These are phyloP conservation scores for Dynastes maya DNA, from an alignment of 2,888 invertebrate genomes.

Conservation along the genomic window DNA sequence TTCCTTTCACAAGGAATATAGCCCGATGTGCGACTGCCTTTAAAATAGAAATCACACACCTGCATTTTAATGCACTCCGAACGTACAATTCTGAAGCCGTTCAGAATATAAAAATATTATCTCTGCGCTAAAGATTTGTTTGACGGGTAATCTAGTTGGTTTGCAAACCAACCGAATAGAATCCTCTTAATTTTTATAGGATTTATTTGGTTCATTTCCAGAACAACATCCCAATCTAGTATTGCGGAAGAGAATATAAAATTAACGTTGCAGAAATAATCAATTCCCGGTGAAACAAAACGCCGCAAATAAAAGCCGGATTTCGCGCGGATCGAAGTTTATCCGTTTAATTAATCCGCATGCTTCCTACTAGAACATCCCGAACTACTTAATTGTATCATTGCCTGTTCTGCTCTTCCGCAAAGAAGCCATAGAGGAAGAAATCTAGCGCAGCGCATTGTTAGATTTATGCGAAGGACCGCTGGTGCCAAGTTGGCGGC, in stretches of 20 bases:
- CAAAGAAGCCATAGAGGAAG: slow-evolving; percentile 39
- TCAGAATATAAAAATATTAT: not conserved
- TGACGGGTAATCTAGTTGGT: not conserved
- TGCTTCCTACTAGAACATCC: slow-evolving; percentile 21
- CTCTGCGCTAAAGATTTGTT: slow-evolving; percentile 3
- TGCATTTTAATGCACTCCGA: not conserved
- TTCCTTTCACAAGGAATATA: too few relatives aligned
- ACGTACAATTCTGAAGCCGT: not conserved
- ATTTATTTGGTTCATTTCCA: slow-evolving; percentile 15
- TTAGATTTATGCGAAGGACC: slow-evolving; percentile 43
- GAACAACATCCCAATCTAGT: slow-evolving; percentile 13
- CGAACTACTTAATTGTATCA: slow-evolving; percentile 36
- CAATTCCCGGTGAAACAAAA: slow-evolving; percentile 33
- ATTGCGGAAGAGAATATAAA: slow-evolving; percentile 14
- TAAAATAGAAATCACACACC: too few relatives aligned
- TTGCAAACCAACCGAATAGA: not conserved
- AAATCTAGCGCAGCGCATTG: slow-evolving; percentile 32
- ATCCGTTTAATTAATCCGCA: slow-evolving; percentile 45
- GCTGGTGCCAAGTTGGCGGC: slow-evolving; percentile 44
- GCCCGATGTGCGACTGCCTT: too few relatives aligned
- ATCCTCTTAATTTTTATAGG: slow-evolving; percentile 38
- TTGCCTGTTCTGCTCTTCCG: slow-evolving; percentile 19
- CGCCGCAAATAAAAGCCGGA: slow-evolving; percentile 35
- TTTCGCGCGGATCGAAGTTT: slow-evolving; percentile 42
- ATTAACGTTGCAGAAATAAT: slow-evolving; percentile 46